phyloP scores from a whole-genome alignment of 2,797 vertebrate species.

The Karalla daura region DNA sequence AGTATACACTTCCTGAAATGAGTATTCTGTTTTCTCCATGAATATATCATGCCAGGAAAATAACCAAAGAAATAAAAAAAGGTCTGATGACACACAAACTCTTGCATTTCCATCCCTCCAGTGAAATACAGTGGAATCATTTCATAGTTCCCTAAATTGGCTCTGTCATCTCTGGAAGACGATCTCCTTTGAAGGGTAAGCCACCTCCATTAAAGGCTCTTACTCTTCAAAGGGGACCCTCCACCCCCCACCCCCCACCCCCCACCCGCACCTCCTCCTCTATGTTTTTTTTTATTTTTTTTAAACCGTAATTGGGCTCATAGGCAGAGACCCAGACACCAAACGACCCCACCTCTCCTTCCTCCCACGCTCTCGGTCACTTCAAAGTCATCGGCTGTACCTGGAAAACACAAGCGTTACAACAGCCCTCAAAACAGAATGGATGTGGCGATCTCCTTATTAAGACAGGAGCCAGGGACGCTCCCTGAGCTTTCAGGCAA shows the following conservation, averaged over 20 bases:
- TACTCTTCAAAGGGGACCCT: conserved; percentile 18
- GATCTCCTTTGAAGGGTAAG: conserved; percentile 31
- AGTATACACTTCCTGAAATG: no score
- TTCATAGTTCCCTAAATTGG: conserved; percentile 16
- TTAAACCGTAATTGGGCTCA: conserved; percentile 12
- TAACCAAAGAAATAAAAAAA: no score
- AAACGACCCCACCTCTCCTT: conserved; percentile 2
- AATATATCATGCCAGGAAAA: no score
- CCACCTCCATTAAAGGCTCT: conserved; percentile 22
- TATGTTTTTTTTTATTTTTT: conserved; percentile 1
- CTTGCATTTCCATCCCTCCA: not conserved
- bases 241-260: no score
- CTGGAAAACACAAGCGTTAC: conserved; percentile 6
- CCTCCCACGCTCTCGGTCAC: not conserved
- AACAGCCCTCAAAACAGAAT: conserved; percentile 15
- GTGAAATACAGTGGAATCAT: not conserved
- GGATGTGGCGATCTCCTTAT: not conserved
- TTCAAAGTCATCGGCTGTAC: conserved; percentile 27
- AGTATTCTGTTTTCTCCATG: no score
- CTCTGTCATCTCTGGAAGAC: conserved; percentile 16
- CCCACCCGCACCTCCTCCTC: no score
- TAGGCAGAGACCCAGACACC: not conserved
- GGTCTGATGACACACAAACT: no score
- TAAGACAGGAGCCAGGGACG: not conserved
- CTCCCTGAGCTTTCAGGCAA: conserved; percentile 9